Conservation (phyloP, 2,888 invertebrate species). For the Meteorus colon region DNA sequence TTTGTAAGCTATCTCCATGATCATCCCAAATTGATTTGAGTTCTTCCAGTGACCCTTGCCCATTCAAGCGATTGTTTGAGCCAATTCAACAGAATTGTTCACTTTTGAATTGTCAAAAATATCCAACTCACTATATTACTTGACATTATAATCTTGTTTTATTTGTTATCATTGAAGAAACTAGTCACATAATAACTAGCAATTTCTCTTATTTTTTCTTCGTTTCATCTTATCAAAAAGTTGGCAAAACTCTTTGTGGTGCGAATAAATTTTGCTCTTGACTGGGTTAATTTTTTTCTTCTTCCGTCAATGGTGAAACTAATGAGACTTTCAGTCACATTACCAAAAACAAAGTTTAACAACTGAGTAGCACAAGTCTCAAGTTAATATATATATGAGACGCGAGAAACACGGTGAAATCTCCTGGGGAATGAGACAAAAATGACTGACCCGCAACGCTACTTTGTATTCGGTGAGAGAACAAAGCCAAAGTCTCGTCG, state of each 20-base stretch:
- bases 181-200: no score
- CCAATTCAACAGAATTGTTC: no score
- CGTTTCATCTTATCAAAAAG: no score
- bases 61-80: background rate
- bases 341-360: constrained; percentile 12
- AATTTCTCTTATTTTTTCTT: no score
- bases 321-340: background rate
- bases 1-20: background rate
- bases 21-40: constrained; percentile 8
- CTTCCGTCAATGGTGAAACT: constrained; percentile 20
- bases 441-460: constrained; percentile 43
- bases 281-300: background rate
- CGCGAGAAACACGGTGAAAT: constrained; percentile 43
- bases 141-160: no score
- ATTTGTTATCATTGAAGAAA: no score
- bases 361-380: constrained; percentile 16
- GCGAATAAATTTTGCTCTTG: no score
- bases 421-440: constrained; percentile 47
- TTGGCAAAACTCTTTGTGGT: no score
- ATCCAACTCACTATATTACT: no score
- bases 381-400: constrained; percentile 10
- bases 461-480: constrained; percentile 53
- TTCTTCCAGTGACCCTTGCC: background rate
- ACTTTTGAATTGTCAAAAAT: no score
- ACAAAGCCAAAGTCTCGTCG: constrained; percentile 53